Conservation (phyloP, 2,888 invertebrate species). For the Drosophila emarginata region DNA sequence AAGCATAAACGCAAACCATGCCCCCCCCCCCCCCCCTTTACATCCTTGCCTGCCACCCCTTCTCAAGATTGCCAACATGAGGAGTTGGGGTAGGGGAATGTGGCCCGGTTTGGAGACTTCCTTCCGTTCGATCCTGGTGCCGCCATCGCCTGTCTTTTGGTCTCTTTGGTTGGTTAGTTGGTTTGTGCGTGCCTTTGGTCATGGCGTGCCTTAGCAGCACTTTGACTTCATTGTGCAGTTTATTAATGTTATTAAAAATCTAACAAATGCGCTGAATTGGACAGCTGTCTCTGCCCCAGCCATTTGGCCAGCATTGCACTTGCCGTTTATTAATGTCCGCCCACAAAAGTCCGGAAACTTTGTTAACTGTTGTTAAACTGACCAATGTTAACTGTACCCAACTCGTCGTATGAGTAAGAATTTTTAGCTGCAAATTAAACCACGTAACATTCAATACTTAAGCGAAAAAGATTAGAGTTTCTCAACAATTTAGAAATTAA, state of each 20-base stretch:
- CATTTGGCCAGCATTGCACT: constrained; percentile 1
- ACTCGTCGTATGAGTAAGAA: neutral
- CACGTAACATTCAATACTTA: neutral
- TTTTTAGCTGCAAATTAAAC: constrained; percentile 1
- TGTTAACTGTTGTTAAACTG: constrained; percentile 1
- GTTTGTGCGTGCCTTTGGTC: constrained; percentile 36
- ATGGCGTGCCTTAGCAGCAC: constrained; percentile 51
- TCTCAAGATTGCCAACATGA: constrained; percentile 49
- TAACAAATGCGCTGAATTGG: constrained; percentile 64
- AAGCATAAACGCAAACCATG: constrained; percentile 68
- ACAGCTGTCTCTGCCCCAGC: constrained; percentile 19
- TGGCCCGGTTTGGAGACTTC: constrained; percentile 28
- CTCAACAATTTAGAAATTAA: neutral
- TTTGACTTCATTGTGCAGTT: constrained; percentile 76
- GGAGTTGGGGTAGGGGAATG: constrained; percentile 16
- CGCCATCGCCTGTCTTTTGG: too few species aligned
- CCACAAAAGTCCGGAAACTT: constrained; percentile 5
- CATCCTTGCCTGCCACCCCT: neutral
- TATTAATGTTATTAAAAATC: constrained; percentile 78
- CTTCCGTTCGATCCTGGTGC: constrained; percentile 32
- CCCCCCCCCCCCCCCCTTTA: neutral
- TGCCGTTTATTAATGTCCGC: neutral
- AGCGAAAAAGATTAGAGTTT: neutral
- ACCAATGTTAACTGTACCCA: neutral
- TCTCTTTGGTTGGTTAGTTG: neutral